Percentiles rank a stretch among this genome's conserved stretches.
Conservation (phyloP, 2,888 invertebrate species). For the Neoaliturus tenellus region DNA sequence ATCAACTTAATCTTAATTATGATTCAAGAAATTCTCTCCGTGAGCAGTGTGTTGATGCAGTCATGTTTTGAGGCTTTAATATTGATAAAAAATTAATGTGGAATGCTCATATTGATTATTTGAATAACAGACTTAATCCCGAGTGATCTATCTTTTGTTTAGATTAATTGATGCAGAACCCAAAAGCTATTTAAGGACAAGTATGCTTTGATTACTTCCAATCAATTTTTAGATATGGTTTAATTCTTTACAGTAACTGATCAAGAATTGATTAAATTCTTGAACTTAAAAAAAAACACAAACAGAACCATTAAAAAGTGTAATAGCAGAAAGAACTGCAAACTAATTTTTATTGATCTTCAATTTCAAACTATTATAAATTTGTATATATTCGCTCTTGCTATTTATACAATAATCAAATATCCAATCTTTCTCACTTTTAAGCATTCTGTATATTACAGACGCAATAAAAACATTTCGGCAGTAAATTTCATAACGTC, state of each 20-base stretch:
- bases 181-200: background rate
- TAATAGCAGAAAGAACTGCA: too few species aligned
- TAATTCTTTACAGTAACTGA: background rate
- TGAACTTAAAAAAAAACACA: background rate
- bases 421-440: too few species aligned
- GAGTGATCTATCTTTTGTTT: background rate
- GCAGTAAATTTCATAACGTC: too few species aligned
- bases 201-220: background rate
- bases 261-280: background rate
- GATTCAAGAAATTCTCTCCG: background rate
- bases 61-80: background rate
- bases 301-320: background rate
- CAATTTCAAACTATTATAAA: too few species aligned
- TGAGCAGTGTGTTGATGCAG: background rate
- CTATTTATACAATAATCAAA: too few species aligned
- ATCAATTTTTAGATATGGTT: conserved; percentile 7
- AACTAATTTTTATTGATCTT: too few species aligned
- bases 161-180: background rate
- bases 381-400: too few species aligned
- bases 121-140: background rate
- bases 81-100: background rate
- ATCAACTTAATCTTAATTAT: background rate
- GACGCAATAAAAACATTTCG: too few species aligned
- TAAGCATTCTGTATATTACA: too few species aligned
- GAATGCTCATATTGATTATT: background rate